These are phyloP conservation scores for Grus americana DNA, from an alignment of 2,113 vertebrate species.

Conservation along the genomic window DNA sequence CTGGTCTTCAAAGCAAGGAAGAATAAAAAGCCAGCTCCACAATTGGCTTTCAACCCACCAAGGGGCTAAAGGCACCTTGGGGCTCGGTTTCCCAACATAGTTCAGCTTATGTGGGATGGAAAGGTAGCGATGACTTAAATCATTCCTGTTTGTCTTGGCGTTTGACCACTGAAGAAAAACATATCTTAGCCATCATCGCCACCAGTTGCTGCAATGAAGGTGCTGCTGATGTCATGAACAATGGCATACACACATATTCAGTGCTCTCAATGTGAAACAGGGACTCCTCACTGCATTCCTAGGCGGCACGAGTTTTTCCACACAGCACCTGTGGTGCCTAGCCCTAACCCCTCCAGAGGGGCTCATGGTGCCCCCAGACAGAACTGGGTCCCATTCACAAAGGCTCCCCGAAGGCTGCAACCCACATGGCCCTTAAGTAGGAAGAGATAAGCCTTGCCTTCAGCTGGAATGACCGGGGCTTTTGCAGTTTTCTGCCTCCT, in stretches of 20 bases:
- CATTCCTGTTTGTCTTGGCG: conserved; percentile 6
- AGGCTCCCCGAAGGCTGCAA: background rate
- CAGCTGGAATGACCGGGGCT: accelerated
- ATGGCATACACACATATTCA: background rate
- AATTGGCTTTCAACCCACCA: background rate
- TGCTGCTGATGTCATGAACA: background rate
- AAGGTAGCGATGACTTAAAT: background rate
- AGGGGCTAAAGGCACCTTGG: background rate
- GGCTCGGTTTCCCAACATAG: background rate
- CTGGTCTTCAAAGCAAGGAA: background rate
- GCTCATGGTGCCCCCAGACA: background rate
- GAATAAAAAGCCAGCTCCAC: background rate
- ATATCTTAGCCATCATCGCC: background rate
- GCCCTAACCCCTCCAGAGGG: background rate
- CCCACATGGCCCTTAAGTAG: background rate
- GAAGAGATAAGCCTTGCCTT: background rate
- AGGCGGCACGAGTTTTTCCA: background rate
- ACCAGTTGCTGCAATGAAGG: background rate
- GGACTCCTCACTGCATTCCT: background rate
- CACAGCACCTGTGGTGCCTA: background rate
- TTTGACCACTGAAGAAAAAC: background rate
- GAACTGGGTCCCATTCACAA: background rate
- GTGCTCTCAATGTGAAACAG: background rate
- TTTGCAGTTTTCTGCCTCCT: background rate
- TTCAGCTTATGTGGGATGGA: background rate